Base-by-base conservation (phyloP, 2,888 invertebrate species). In the Willowsia nigromaculata region DNA sequence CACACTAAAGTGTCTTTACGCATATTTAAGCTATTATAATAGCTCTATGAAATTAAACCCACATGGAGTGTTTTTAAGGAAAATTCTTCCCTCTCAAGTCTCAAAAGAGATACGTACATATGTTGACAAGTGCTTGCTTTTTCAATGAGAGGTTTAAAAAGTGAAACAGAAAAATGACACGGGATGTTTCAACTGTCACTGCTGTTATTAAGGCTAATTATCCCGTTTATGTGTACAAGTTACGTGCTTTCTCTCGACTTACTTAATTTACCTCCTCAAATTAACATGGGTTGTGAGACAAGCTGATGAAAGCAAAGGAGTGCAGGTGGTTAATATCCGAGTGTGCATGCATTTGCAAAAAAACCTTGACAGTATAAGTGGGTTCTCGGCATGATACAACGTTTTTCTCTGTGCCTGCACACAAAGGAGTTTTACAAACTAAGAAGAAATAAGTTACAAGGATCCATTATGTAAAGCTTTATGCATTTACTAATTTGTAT, bases 121-220 rank as follows among this genome's bases (percentile, higher is more conserved):
- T 9, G 43, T 13, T 9, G 43, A 43, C 6, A 9, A 43, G 11
- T 43, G 43, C 53, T 53, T 53, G 30, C 62, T 9, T 59, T 59
- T 30, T 27, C 18, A 25, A 13, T 33, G 33, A 30, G 13, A 62
- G 33, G 33, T 30, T 15, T n/a, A n/a, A n/a, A 53, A 18, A 59
- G 27, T 59, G 59, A 7, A 18, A 53, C n/a, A 53, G 22, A 18
- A 22, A n/a, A 50, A 53, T 53, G 53, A 2, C 53, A 7, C 1
- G 30, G n/a, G n/a, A 62, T 30, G 62, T 62, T 62, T 27, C 62
- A 37, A n/a, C 65, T 68, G 65, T 37, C 30, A n/a, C n/a, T 33
- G 62, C 33, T 33, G 65, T 68, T 37, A 37, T 68, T 37, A 68
- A 33, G 27, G 15, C 65, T 68, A n/a, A 68, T 68, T 68, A 68